phyloP scores from a whole-genome alignment of 92 coral and sea anemone species.

The Actinernus sp. region DNA sequence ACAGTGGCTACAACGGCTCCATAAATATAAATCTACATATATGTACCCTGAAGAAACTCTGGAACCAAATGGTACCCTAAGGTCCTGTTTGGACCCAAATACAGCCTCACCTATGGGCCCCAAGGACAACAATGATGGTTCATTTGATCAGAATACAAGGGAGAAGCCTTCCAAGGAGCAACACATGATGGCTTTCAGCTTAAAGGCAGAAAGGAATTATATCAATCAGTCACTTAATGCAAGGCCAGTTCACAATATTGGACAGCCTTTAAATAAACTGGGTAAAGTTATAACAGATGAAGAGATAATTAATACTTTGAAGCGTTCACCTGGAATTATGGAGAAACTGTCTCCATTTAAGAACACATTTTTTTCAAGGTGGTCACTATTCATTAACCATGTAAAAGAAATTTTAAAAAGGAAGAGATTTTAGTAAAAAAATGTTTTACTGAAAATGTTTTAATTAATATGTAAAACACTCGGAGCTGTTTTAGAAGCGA shows the following conservation, averaged over 20 bases:
- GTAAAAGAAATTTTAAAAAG: neutral
- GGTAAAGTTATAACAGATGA: slow-evolving; percentile 71
- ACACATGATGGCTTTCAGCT: too few relatives aligned
- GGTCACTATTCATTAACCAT: neutral
- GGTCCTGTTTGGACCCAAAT: neutral
- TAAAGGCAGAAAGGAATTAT: too few relatives aligned
- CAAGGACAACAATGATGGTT: too few relatives aligned
- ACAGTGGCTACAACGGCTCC: slow-evolving; percentile 81
- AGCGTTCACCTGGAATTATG: slow-evolving; percentile 3
- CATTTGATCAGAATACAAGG: too few relatives aligned
- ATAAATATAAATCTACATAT: slow-evolving; percentile 53
- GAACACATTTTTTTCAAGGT: neutral
- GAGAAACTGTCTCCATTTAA: slow-evolving; percentile 3
- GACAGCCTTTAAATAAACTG: slow-evolving; percentile 46
- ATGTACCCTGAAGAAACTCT: neutral
- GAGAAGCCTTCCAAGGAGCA: too few relatives aligned
- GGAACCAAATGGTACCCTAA: neutral
- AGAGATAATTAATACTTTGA: slow-evolving; percentile 48
- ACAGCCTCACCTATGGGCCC: too few relatives aligned
- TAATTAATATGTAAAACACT: neutral
- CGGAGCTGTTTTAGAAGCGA: neutral
- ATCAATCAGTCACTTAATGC: too few relatives aligned
- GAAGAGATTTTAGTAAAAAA: neutral
- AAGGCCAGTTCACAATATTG: slow-evolving; percentile 42
- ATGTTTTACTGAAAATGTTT: neutral